These are phyloP conservation scores for Linepithema humile DNA, from an alignment of 1,140 invertebrate genomes.

Conservation along the genomic window DNA sequence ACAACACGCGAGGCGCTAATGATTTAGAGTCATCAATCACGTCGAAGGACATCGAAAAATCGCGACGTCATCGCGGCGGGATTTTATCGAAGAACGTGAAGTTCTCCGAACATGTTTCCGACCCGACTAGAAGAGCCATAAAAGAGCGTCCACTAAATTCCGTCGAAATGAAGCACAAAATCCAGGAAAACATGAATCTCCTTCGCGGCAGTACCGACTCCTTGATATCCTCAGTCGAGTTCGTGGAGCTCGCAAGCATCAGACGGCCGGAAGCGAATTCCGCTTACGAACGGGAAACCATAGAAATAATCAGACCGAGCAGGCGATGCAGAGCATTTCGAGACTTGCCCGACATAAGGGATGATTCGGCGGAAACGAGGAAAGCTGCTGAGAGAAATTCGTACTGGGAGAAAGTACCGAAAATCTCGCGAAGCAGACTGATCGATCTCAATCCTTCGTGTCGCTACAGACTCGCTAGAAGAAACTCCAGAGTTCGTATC, in stretches of 20 bases:
- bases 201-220: conserved; percentile 72
- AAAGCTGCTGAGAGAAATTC: conserved; percentile 17
- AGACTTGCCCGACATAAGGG: conserved; percentile 56
- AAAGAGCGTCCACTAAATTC: background rate
- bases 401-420: conserved; percentile 56
- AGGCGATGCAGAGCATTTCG: conserved; percentile 10
- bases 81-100: conserved; percentile 24
- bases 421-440: conserved; percentile 33
- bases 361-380: background rate
- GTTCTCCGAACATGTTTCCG: background rate
- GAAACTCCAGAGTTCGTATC: conserved; percentile 57
- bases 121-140: background rate
- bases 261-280: background rate
- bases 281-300: conserved; percentile 58
- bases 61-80: background rate
- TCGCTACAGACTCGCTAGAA: conserved; percentile 53
- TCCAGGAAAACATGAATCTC: conserved; percentile 66
- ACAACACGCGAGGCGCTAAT: background rate
- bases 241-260: background rate
- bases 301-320: conserved; percentile 58
- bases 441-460: conserved; percentile 44
- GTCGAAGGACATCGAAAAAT: background rate
- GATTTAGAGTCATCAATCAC: background rate
- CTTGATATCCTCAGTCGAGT: conserved; percentile 70
- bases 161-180: conserved; percentile 9